Percentiles rank a stretch among this genome's conserved stretches.
phyloP scores from a whole-genome alignment of 2,797 vertebrate genomes.

The Mormyrus hasselquistii region DNA sequence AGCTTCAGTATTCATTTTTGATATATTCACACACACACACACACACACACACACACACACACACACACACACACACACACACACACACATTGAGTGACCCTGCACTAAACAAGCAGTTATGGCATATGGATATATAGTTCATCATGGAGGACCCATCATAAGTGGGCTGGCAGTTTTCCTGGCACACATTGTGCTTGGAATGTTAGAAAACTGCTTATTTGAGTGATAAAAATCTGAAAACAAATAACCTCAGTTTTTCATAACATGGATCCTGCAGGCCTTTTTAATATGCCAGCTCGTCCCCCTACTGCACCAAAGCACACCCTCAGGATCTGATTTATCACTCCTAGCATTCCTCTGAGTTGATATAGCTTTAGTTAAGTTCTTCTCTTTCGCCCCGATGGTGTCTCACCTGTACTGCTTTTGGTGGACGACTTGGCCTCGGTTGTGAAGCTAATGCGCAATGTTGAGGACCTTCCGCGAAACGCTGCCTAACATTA shows the following conservation, averaged over 20 bases:
- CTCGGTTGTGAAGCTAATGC: neutral
- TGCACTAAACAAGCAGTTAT: neutral
- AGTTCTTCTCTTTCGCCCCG: neutral
- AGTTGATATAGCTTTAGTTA: neutral
- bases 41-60: neutral
- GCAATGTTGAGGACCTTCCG: neutral
- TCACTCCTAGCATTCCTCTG: neutral
- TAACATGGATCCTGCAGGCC: slow-evolving; percentile 11
- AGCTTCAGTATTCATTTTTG: neutral
- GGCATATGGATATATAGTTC: neutral
- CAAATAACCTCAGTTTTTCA: slow-evolving; percentile 19
- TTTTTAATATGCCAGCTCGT: slow-evolving; percentile 17
- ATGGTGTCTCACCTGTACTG: neutral
- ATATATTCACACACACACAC: neutral
- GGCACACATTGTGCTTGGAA: neutral
- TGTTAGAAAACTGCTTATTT: slow-evolving; percentile 1
- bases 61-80: neutral
- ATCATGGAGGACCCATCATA: neutral
- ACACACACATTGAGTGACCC: neutral
- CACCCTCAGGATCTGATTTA: neutral
- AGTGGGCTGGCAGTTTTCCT: neutral
- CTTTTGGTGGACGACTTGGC: neutral
- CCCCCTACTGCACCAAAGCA: neutral
- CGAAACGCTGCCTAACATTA: neutral
- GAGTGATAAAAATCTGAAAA: slow-evolving; percentile 21